Percentiles rank a stretch among this genome's conserved stretches.
Evolutionary conservation across 2,888 invertebrate species (phyloP).

Genomic region (Ochropleura plecta): DNA sequence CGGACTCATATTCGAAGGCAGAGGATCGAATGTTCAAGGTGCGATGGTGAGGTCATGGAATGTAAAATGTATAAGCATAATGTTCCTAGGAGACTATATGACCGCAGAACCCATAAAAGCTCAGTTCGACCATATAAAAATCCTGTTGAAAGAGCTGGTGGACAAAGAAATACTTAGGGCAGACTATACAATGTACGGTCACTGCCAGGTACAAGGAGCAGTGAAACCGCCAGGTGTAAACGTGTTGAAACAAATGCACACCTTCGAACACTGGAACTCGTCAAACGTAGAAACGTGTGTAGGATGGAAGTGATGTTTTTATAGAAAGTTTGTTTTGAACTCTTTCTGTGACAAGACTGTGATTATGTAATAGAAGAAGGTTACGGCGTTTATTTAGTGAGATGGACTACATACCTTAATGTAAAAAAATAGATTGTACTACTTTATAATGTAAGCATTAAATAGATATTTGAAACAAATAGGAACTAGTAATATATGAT

Average conservation of each 20-base stretch:
- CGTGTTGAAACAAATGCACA: constrained; percentile 70
- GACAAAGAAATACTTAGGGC: constrained; percentile 69
- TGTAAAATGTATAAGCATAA: constrained; percentile 75
- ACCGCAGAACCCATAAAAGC: constrained; percentile 63
- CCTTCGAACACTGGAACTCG: constrained; percentile 77
- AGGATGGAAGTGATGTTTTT: constrained; percentile 25
- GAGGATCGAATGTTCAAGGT: constrained; percentile 81
- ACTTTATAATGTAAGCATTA: constrained; percentile 12
- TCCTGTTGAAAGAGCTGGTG: constrained; percentile 75
- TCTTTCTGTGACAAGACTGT: constrained; percentile 34
- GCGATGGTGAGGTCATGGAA: constrained; percentile 80
- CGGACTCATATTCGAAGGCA: constrained; percentile 83
- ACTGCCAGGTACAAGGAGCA: constrained; percentile 77
- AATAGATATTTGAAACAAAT: background rate
- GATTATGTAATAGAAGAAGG: constrained; percentile 5
- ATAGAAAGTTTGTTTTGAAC: background rate
- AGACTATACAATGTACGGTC: constrained; percentile 76
- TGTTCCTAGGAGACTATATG: constrained; percentile 84
- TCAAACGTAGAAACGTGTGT: constrained; percentile 69
- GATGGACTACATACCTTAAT: constrained; percentile 5
- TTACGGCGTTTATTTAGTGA: constrained; percentile 13
- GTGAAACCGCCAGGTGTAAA: constrained; percentile 77
- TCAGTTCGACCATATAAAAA: constrained; percentile 78
- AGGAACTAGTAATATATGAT: background rate
- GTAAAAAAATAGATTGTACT: constrained; percentile 6